Conservation (phyloP, 2,113 vertebrate species). For the Chaetodon auriga region DNA sequence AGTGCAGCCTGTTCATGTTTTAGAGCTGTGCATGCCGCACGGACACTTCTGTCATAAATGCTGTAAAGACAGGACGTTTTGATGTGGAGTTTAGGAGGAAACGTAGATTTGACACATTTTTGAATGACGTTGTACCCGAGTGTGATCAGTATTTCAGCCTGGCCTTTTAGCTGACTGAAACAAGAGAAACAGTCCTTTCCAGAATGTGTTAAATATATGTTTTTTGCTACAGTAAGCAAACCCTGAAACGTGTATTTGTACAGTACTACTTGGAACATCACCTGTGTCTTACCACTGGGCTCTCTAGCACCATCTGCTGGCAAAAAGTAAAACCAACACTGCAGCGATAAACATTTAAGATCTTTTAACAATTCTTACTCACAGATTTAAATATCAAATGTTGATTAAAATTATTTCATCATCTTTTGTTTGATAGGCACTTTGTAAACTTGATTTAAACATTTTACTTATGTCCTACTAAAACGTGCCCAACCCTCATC, state of each 20-base stretch:
- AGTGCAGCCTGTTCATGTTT: neutral
- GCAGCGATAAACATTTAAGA: neutral
- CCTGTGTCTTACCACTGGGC: neutral
- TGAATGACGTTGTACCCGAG: neutral
- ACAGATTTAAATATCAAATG: neutral
- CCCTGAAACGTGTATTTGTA: neutral
- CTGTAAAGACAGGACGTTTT: too few relatives aligned
- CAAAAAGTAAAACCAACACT: neutral
- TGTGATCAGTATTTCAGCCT: neutral
- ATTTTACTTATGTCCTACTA: too few relatives aligned
- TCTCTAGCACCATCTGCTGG: constrained; percentile 23
- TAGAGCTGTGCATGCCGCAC: neutral
- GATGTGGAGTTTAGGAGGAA: neutral
- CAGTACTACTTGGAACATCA: neutral
- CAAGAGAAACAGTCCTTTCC: neutral
- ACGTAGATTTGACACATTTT: neutral
- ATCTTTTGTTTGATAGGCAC: neutral
- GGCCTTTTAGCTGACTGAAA: neutral
- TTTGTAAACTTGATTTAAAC: too few relatives aligned
- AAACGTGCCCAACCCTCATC: neutral
- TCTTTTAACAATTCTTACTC: neutral
- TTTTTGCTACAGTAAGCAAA: neutral
- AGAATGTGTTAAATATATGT: neutral
- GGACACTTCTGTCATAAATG: neutral
- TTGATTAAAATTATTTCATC: neutral